Percentiles rank a stretch among this genome's conserved stretches.
Conservation (phyloP, 2,888 invertebrate species). For the Crioceris asparagi region DNA sequence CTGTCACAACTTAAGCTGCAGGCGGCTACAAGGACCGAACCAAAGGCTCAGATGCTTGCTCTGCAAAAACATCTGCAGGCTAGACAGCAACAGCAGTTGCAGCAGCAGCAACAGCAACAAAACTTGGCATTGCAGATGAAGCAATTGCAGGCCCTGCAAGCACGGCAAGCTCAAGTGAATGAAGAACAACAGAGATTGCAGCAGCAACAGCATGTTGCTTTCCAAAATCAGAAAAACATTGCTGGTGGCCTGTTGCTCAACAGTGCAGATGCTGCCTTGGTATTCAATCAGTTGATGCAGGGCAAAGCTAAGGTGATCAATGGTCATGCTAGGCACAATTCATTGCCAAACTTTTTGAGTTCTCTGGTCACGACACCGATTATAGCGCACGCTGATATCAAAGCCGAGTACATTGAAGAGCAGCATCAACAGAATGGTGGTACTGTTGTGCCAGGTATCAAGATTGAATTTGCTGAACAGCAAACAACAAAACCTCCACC, state of each 20-base stretch:
- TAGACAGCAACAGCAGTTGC: constrained; percentile 41
- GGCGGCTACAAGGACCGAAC: constrained; percentile 41
- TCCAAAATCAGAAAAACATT: constrained; percentile 38
- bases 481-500: constrained; percentile 40
- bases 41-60: constrained; percentile 32
- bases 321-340: constrained; percentile 41
- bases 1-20: constrained; percentile 68
- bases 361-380: constrained; percentile 30
- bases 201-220: constrained; percentile 40
- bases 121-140: constrained; percentile 44
- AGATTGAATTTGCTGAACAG: constrained; percentile 32
- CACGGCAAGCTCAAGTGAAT: constrained; percentile 36
- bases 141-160: constrained; percentile 53
- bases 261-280: constrained; percentile 46
- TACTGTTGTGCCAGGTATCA: constrained; percentile 21
- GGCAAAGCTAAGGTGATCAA: constrained; percentile 40
- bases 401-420: constrained; percentile 21
- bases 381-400: constrained; percentile 26
- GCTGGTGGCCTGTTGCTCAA: constrained; percentile 50
- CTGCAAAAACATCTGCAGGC: constrained; percentile 35
- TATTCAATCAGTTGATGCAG: constrained; percentile 42
- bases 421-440: constrained; percentile 10
- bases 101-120: constrained; percentile 47
- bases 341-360: constrained; percentile 49
- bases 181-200: constrained; percentile 42